Conservation (phyloP, 2,888 invertebrate species). For the Laspeyria flexula region DNA sequence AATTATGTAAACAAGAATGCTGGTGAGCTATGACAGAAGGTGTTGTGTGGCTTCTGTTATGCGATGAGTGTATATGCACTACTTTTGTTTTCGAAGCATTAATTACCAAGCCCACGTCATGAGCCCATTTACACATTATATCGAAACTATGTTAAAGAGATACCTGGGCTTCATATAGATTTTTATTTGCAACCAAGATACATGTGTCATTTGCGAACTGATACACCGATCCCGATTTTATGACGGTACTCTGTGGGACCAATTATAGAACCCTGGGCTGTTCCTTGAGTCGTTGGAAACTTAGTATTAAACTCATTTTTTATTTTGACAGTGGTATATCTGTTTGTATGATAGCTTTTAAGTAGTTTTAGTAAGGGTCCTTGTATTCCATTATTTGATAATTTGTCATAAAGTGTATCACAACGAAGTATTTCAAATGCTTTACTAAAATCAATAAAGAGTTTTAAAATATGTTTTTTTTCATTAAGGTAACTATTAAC, state of each 20-base stretch:
- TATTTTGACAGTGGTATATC: neutral
- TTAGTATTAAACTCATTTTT: neutral
- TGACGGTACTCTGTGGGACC: neutral
- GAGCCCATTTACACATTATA: neutral
- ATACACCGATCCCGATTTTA: neutral
- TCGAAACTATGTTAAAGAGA: neutral
- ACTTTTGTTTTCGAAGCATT: neutral
- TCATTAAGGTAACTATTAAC: neutral
- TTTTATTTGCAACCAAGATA: neutral
- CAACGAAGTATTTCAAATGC: neutral
- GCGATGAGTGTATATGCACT: neutral
- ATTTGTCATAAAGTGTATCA: neutral
- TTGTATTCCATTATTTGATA: neutral
- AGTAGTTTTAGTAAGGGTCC: neutral
- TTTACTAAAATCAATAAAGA: neutral
- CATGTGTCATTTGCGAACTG: neutral
- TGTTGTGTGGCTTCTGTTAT: neutral
- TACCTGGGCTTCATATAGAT: neutral
- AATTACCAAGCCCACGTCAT: neutral
- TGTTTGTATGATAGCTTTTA: neutral
- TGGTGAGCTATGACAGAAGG: neutral
- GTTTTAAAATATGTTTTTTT: neutral
- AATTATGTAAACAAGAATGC: neutral
- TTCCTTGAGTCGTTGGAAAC: neutral
- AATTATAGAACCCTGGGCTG: too few relatives aligned